Evolutionary conservation across 2,113 vertebrate genomes (phyloP), one percentile per base, ranked within the genome.

Genomic region (Empidonax traillii): DNA sequence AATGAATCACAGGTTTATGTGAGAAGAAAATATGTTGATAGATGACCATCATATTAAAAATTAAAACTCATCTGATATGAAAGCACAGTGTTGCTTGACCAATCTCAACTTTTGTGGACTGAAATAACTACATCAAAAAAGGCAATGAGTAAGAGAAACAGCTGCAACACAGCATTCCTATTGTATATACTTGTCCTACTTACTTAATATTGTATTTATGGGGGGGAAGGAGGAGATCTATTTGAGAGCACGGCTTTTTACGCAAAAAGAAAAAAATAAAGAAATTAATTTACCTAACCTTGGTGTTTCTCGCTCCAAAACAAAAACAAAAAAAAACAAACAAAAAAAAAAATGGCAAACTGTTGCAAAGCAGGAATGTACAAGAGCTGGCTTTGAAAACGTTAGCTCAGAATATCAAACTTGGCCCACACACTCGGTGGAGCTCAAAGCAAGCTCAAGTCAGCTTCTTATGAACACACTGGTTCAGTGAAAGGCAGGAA

Each of bases 171-270:
- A 77, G 41, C 13, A 46, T 24, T 28, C 2, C 8, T 75, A 68
- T 35, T 37, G 6, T 44, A 35, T 3, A 4, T 68, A 68, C 14
- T 66, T 49, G 10, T 41, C 9, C 8, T 71, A 12, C 27, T 73
- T 37, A 53, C 5, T 43, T 41, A 49, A 71, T 65, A 62, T 0
- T 47, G 5, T 27, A 21, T 35, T 74, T 44, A 25, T 3, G 10
- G 14, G 16, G 3, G 3, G 6, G 14, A 52, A 7, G 10, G 3
- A 68, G 3, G 3, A 47, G 7, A 56, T 49, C 5, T 58, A 24
- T 49, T 53, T 51, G n/a, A 74, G 4, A 71, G 18, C 8, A 59
- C 0, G 12, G 3, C 9, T 67, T 85, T 68, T 28, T 35, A 90
- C 14, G 58, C 6, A 41, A 47, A 53, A 78, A 72, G 15, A 46